Percentiles rank a stretch among this genome's conserved stretches.
Conservation (phyloP, 2,888 invertebrate genomes). For the Oxytorus armatus region DNA sequence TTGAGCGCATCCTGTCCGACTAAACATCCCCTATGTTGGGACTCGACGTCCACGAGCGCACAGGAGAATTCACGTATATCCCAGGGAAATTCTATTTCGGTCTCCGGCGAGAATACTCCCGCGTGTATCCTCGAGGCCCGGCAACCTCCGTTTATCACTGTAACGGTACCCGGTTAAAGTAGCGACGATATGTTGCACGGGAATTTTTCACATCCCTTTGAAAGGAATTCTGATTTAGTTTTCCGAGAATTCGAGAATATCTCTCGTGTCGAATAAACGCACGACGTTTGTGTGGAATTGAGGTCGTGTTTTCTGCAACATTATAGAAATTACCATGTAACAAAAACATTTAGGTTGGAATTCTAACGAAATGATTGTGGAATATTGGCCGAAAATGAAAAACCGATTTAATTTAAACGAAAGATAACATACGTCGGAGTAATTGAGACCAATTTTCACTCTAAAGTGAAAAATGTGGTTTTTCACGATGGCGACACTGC, state of each 20-base stretch:
- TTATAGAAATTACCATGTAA: background rate
- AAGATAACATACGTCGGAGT: no score
- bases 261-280: background rate
- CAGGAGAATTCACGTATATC: slow-evolving; percentile 52
- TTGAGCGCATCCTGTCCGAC: slow-evolving; percentile 80
- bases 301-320: background rate
- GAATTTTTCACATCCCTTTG: slow-evolving; percentile 29
- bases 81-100: slow-evolving; percentile 63
- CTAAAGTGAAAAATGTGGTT: no score
- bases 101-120: slow-evolving; percentile 18
- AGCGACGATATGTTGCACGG: slow-evolving; percentile 29
- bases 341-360: background rate
- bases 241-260: slow-evolving; percentile 5
- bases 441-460: no score
- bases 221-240: slow-evolving; percentile 26
- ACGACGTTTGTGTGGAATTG: background rate
- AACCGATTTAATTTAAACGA: no score
- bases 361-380: background rate
- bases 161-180: slow-evolving; percentile 9
- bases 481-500: no score
- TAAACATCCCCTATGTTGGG: slow-evolving; percentile 77
- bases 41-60: slow-evolving; percentile 63
- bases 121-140: slow-evolving; percentile 5
- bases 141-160: slow-evolving; percentile 44
- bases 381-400: no score